Evolutionary conservation across 1,140 invertebrate genomes (phyloP).

Genomic region (Portunus trituberculatus): DNA sequence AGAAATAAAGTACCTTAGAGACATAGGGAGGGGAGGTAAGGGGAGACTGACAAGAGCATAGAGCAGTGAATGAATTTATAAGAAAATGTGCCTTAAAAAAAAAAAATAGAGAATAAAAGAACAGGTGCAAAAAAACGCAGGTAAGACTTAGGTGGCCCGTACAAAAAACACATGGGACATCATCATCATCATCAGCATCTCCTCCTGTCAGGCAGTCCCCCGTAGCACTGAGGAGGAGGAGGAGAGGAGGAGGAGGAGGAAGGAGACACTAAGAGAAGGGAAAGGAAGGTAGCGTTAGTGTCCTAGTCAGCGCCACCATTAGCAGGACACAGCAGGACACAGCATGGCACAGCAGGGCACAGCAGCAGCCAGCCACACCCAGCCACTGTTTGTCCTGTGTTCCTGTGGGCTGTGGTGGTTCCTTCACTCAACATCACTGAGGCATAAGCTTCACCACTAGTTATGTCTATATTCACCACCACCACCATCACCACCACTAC

Average conservation of each 20-base stretch:
- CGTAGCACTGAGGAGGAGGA: background rate
- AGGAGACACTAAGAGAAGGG: constrained; percentile 1
- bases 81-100: too few relatives aligned
- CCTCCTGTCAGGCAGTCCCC: background rate
- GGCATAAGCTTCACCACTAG: background rate
- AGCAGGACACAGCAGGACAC: background rate
- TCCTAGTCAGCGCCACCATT: background rate
- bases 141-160: too few relatives aligned
- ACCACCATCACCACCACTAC: background rate
- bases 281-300: background rate
- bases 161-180: background rate
- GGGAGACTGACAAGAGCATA: too few relatives aligned
- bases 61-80: too few relatives aligned
- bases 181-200: background rate
- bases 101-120: too few relatives aligned
- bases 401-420: too few relatives aligned
- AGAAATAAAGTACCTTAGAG: background rate
- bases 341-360: too few relatives aligned
- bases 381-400: too few relatives aligned
- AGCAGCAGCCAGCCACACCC: too few relatives aligned
- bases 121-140: too few relatives aligned
- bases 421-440: too few relatives aligned
- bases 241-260: background rate
- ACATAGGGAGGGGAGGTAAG: background rate
- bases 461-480: background rate